Conservation (phyloP, 92 coral and sea anemone genomes). For the Diadumene lineata region DNA sequence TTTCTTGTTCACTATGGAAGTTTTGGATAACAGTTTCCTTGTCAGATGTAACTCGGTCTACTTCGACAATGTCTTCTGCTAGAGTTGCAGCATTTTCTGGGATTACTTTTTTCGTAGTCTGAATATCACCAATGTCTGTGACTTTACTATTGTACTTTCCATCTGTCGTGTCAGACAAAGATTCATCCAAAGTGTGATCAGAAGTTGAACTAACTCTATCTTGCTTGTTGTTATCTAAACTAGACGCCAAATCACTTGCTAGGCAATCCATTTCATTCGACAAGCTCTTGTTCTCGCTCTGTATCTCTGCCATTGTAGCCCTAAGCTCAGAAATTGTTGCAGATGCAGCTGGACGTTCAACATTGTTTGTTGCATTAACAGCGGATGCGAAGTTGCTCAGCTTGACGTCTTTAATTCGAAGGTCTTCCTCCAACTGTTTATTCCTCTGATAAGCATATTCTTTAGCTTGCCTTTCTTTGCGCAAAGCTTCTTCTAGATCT, state of each 20-base stretch:
- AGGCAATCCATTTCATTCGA: conserved; percentile 18
- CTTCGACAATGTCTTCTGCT: no score
- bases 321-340: conserved; percentile 23
- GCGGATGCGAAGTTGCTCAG: conserved; percentile 28
- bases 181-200: no score
- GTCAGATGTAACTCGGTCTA: no score
- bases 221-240: background rate
- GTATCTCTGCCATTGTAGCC: conserved; percentile 25
- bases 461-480: conserved; percentile 40
- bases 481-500: conserved; percentile 23
- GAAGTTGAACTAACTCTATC: no score
- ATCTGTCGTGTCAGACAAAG: no score
- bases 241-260: conserved; percentile 1
- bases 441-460: conserved; percentile 32
- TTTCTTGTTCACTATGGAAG: no score
- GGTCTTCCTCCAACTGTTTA: conserved; percentile 16
- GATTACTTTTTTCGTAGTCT: no score
- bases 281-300: conserved; percentile 16
- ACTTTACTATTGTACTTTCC: no score
- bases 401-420: conserved; percentile 24
- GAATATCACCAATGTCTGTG: no score
- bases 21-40: no score
- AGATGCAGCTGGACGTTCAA: conserved; percentile 2
- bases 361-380: conserved; percentile 7
- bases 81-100: no score